Percentiles rank a stretch among this genome's conserved stretches.
These are phyloP conservation scores for Syritta pipiens DNA, from an alignment of 2,888 invertebrate species.

Conservation along the genomic window DNA sequence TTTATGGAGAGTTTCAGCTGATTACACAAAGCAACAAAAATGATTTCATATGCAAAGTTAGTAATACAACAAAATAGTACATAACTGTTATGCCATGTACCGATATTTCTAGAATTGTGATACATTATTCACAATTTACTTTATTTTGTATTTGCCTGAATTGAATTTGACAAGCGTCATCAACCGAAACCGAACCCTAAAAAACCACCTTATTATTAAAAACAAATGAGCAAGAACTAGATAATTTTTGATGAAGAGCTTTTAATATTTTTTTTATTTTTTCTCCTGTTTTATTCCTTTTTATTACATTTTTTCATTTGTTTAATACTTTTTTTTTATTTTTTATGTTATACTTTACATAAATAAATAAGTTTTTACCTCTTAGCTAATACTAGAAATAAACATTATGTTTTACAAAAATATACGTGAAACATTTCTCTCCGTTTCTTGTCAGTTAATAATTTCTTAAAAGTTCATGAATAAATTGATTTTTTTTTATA, in stretches of 20 bases:
- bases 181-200: too few species aligned
- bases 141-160: too few species aligned
- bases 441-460: slow-evolving; percentile 7
- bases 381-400: slow-evolving; percentile 35
- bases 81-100: too few species aligned
- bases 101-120: too few species aligned
- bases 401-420: slow-evolving; percentile 53
- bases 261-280: slow-evolving; percentile 22
- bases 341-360: slow-evolving; percentile 23
- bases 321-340: slow-evolving; percentile 12
- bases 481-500: neutral
- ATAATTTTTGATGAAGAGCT: slow-evolving; percentile 56
- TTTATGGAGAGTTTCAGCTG: too few species aligned
- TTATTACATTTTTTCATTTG: slow-evolving; percentile 44
- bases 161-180: too few species aligned
- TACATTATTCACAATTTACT: too few species aligned
- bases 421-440: slow-evolving; percentile 41
- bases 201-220: too few species aligned
- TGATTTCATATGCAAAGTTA: too few species aligned
- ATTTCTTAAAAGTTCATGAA: slow-evolving; percentile 23
- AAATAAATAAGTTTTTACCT: slow-evolving; percentile 40
- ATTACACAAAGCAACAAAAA: too few species aligned
- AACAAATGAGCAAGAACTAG: too few species aligned
- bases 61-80: too few species aligned
- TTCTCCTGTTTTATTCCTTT: slow-evolving; percentile 17